phyloP scores from a whole-genome alignment of 2,888 invertebrate species.

The Drosophila ochracea region DNA sequence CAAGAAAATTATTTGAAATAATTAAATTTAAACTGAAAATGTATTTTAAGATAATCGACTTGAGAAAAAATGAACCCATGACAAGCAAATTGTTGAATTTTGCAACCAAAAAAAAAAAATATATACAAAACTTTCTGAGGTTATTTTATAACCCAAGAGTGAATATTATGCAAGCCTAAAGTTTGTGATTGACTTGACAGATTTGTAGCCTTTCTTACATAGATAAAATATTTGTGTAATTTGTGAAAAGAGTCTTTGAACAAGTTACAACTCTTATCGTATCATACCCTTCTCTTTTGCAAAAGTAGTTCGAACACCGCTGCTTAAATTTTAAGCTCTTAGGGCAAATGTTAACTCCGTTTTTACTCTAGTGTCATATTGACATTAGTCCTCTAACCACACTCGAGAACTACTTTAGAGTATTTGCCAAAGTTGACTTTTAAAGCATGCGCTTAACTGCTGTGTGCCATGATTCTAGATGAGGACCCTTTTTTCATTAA shows the following conservation, averaged over 20 bases:
- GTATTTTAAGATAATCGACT: background rate
- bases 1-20: background rate
- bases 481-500: slow-evolving; percentile 51
- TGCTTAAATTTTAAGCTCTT: slow-evolving; percentile 5
- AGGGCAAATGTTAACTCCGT: background rate
- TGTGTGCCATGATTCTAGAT: slow-evolving; percentile 10
- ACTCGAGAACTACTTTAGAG: slow-evolving; percentile 6
- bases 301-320: background rate
- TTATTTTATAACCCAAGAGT: background rate
- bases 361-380: slow-evolving; percentile 4
- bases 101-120: background rate
- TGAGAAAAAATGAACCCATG: background rate
- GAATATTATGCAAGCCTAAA: background rate
- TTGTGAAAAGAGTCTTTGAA: background rate
- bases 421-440: slow-evolving; percentile 17
- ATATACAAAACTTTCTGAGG: background rate
- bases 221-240: background rate
- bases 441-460: slow-evolving; percentile 15
- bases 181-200: slow-evolving; percentile 1
- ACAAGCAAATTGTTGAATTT: background rate
- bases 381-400: slow-evolving; percentile 7
- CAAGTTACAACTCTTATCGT: background rate
- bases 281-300: background rate
- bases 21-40: background rate
- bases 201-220: background rate